Conservation (phyloP, 1,140 invertebrate genomes). For the Potamilus streckersoni region DNA sequence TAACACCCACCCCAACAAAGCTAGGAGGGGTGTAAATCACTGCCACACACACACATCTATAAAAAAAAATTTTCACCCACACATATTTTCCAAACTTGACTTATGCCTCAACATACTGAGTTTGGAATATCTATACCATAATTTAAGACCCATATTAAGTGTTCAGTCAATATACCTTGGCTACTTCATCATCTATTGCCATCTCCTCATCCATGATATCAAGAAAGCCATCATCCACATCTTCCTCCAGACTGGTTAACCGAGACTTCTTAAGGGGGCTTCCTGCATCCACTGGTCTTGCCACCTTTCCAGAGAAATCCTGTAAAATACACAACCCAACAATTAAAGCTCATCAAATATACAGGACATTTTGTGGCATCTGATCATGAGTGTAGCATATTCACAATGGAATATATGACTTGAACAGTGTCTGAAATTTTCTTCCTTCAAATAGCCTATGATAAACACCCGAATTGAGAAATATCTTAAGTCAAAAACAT, state of each 20-base stretch:
- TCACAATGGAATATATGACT: too few relatives aligned
- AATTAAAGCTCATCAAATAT: neutral
- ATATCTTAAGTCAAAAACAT: neutral
- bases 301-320: conserved; percentile 41
- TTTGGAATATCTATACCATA: neutral
- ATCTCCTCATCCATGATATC: conserved; percentile 77
- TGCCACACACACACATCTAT: too few relatives aligned
- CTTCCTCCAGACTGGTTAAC: conserved; percentile 71
- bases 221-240: conserved; percentile 74
- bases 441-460: neutral
- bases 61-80: too few relatives aligned
- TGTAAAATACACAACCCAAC: conserved; percentile 8
- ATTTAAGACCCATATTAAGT: conserved; percentile 1
- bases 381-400: neutral
- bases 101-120: neutral
- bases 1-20: too few relatives aligned
- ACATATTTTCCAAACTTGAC: too few relatives aligned
- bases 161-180: neutral
- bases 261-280: conserved; percentile 50
- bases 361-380: neutral
- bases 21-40: too few relatives aligned
- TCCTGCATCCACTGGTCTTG: conserved; percentile 8
- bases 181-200: conserved; percentile 46
- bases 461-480: neutral
- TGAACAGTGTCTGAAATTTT: too few relatives aligned